Conservation (phyloP, 1,140 invertebrate genomes). For the Amyelois transitella region DNA sequence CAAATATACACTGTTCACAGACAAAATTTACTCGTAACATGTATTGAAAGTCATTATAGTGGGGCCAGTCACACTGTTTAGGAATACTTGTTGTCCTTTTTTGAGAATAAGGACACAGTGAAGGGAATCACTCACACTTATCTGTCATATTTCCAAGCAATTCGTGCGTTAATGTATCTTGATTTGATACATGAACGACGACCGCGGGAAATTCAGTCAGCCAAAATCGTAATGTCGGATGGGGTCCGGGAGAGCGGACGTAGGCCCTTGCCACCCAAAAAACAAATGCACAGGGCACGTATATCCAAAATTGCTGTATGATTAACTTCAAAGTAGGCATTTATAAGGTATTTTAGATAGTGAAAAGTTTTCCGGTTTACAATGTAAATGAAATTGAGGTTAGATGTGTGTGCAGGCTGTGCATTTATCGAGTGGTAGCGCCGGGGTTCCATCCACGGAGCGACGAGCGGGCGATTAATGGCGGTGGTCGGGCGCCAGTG, state of each 20-base stretch:
- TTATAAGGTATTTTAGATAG: neutral
- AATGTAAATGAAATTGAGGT: neutral
- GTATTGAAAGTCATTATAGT: neutral
- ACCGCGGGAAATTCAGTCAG: neutral
- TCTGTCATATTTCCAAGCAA: neutral
- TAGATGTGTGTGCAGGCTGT: neutral
- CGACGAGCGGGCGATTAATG: constrained; percentile 33
- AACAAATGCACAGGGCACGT: neutral
- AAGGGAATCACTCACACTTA: neutral
- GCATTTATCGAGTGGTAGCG: neutral
- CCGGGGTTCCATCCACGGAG: neutral
- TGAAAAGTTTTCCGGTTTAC: neutral
- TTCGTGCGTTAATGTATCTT: neutral
- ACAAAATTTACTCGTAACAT: neutral
- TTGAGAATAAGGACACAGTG: neutral
- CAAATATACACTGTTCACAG: neutral
- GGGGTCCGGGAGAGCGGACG: neutral
- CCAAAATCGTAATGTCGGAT: neutral
- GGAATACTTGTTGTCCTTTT: neutral
- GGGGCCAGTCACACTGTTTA: neutral
- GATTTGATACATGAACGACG: neutral
- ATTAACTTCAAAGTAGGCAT: neutral
- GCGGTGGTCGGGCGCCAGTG: constrained; percentile 71
- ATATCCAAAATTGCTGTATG: neutral
- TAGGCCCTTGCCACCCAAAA: neutral